Conservation (phyloP, 1,140 invertebrate species). For the Nixonia krombeini region DNA sequence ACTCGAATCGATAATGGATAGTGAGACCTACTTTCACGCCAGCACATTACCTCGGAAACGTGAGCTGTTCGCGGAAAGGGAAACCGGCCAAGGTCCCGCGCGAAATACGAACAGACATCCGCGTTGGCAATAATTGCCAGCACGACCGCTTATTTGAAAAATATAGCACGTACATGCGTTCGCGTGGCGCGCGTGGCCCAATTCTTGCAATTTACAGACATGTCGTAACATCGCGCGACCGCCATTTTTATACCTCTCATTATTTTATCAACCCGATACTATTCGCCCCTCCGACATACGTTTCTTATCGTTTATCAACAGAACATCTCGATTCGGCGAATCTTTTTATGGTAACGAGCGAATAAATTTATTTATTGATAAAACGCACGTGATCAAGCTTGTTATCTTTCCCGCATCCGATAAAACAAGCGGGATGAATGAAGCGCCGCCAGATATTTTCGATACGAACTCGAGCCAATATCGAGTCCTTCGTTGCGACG, state of each 20-base stretch:
- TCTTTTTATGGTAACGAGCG: no score
- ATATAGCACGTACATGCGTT: conserved; percentile 45
- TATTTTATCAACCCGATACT: no score
- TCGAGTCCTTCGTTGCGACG: conserved; percentile 32
- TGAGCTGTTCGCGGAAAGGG: conserved; percentile 54
- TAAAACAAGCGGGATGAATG: no score
- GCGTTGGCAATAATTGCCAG: conserved; percentile 68
- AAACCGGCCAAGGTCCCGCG: conserved; percentile 69
- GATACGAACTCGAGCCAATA: no score
- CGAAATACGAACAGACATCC: conserved; percentile 68
- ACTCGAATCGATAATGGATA: not conserved
- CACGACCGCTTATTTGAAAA: conserved; percentile 61
- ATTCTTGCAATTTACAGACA: conserved; percentile 66
- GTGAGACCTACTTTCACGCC: conserved; percentile 30
- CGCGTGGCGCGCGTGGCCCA: conserved; percentile 57
- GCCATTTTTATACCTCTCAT: conserved; percentile 44
- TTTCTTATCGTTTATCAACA: no score
- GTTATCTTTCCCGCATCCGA: no score
- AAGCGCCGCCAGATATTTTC: no score
- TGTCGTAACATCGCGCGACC: conserved; percentile 54
- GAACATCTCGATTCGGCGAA: no score
- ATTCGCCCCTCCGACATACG: no score
- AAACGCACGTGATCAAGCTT: no score
- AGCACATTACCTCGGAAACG: conserved; percentile 39
- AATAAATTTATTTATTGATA: no score